Evolutionary conservation across 2,797 vertebrate genomes (phyloP), one percentile per base, ranked within the genome.

Genomic region (Lagocephalus sceleratus): DNA sequence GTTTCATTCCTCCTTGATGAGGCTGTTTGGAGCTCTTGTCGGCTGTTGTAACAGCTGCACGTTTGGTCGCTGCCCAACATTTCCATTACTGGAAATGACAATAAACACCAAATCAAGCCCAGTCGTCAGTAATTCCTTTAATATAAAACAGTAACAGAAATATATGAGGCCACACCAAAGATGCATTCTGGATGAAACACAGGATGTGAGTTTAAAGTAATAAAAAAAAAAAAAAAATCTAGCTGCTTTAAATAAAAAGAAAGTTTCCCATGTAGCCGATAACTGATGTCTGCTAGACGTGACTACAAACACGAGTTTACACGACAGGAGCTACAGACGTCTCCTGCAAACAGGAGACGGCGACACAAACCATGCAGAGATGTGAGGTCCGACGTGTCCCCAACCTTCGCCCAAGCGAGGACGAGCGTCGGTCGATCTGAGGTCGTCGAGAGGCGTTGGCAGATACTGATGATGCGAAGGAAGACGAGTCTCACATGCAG

Each of bases 81-180:
- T 22, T 22, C 20, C 20, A 8, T 8, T 25, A 16, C 12, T 2
- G 10, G 14, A 19, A 12, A 2, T 35, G 6, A 10, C n/a, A 52
- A 45, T 35, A 5, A 46, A 65, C 6, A 25, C 2, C 1, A n/a
- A 22, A 22, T 9, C 38, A 32, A 26, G 11, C 55, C 29, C 44
- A 41, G n/a, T 63, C 35, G 41, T 79, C 50, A 71, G 53, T 78
- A 57, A 51, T 66, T 82, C 64, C 72, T 91, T 91, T 91, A 91
- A 77, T 91, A 88, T 51, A 87, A 91, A 91, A 90, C 76, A 71
- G 72, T 78, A 81, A 84, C 78, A 85, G 68, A 85, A 86, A 83
- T 60, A 75, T 48, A 78, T 79, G 78, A 84, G 81, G 83, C 86
- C 78, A 90, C 85, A 84, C 57, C 75, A 76, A 75, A 80, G 65